A percentile compares a stretch with the other conserved stretches of the same genome.
phyloP scores from a whole-genome alignment of 2,113 vertebrate genomes.

The Notarius lentiginosus region DNA sequence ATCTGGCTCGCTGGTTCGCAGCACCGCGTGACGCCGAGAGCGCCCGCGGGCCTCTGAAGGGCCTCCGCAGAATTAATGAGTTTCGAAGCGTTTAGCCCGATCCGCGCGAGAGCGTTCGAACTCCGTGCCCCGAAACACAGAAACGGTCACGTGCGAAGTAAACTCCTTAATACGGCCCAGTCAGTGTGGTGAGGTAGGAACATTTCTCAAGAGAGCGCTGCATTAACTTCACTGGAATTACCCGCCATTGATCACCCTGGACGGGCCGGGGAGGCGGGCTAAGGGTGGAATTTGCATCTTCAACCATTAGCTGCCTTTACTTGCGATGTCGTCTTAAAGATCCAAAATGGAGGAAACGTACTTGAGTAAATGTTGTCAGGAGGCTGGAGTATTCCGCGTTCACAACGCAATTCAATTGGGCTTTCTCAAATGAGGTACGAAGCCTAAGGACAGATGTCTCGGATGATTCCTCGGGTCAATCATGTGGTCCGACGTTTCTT shows the following conservation, averaged over 20 bases:
- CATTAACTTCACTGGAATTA: background rate
- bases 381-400: too few species aligned
- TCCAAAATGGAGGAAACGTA: too few species aligned
- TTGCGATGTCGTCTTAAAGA: background rate
- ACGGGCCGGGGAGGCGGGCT: too few species aligned
- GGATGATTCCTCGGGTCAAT: background rate
- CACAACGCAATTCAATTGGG: background rate
- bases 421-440: background rate
- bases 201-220: background rate
- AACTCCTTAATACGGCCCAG: background rate
- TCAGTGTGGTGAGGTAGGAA: background rate
- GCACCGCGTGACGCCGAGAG: conserved; percentile 24
- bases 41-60: conserved; percentile 44
- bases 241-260: background rate
- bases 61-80: conserved; percentile 61
- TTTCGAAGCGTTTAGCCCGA: conserved; percentile 58
- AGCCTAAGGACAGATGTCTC: background rate
- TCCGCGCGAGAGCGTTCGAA: conserved; percentile 54
- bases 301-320: background rate
- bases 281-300: background rate
- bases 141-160: background rate
- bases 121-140: conserved; percentile 1
- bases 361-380: too few species aligned
- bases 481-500: background rate
- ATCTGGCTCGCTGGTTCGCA: conserved; percentile 26